Evolutionary conservation across 2,888 invertebrate genomes (phyloP).

Genomic region (Tineola bisselliella): DNA sequence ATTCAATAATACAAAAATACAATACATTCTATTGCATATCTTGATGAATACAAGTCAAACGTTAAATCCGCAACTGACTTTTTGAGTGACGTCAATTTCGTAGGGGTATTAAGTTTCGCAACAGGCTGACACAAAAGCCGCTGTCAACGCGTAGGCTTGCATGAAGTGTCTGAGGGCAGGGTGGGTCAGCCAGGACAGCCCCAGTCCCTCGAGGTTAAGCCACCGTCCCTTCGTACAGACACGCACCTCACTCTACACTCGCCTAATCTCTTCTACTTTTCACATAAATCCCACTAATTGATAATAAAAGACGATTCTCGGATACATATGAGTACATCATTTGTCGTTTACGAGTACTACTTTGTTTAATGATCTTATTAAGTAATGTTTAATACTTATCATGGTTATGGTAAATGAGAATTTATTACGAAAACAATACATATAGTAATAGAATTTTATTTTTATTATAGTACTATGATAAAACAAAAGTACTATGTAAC

Average conservation of each 20-base stretch:
- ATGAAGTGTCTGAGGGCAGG: conserved; percentile 42
- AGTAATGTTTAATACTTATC: neutral
- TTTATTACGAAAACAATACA: neutral
- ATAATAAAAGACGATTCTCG: conserved; percentile 36
- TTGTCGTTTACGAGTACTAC: conserved; percentile 16
- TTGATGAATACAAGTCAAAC: conserved; percentile 6
- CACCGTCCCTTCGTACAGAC: conserved; percentile 44
- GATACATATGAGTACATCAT: conserved; percentile 60
- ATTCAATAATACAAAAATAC: neutral
- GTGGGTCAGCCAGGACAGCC: neutral
- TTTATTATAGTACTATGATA: too few species aligned
- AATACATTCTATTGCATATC: neutral
- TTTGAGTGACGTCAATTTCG: conserved; percentile 46
- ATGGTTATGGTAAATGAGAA: neutral
- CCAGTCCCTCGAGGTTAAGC: conserved; percentile 58
- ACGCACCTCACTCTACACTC: conserved; percentile 52
- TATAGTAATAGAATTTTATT: too few species aligned
- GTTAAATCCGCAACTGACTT: conserved; percentile 9
- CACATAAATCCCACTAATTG: conserved; percentile 67
- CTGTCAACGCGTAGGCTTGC: conserved; percentile 47
- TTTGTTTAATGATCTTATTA: neutral
- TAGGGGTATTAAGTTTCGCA: conserved; percentile 52
- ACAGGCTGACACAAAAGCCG: conserved; percentile 57
- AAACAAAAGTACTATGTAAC: too few species aligned
- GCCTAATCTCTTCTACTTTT: conserved; percentile 57